Evolutionary conservation across 2,888 invertebrate species (phyloP), one percentile per base, ranked within the genome.

Genomic region (Danaus chrysippus): DNA sequence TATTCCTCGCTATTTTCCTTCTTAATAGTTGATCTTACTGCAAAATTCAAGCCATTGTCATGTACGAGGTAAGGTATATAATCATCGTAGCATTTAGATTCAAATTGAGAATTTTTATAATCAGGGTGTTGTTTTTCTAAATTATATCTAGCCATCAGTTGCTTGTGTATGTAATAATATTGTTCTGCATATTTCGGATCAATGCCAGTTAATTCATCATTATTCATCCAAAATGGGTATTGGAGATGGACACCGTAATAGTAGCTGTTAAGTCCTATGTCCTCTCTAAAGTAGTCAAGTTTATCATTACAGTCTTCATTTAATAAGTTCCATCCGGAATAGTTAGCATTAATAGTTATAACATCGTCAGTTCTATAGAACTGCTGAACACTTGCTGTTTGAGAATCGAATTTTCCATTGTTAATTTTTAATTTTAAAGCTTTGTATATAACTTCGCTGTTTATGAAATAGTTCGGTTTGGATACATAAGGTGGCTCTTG

Each of bases 201-300:
- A 0, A 77, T 65, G 61, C 77, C 73, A 62, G 84, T 83, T 8
- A 89, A 75, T 68, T 91, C 90, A 42, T 88, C 83, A 62, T 87
- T 86, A 8, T 84, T 81, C 86, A 94, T 85, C 92, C 93, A 94
- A 77, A 91, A 93, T 1, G 94, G 93, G 71, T 87, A 91, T 64
- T 92, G 78, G 52, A 92, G 75, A 69, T 93, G 92, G 68, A 92
- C 79, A 67, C 91, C 92, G 68, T 91, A 92, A 76, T 93, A 93
- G 75, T 91, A 93, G 54, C 89, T 82, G 73, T 93, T 94, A 11
- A 94, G 75, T 23, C 91, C 92, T 61, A 93, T 83, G 68, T 94
- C 94, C 84, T 94, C 94, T 67, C 92, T 92, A 73, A 93, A 94
- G 72, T 94, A 94, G 62, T 92, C 92, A 11, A 94, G 73, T 61